Base-by-base conservation (phyloP, 2,888 invertebrate genomes). In the Machimus rusticus region DNA sequence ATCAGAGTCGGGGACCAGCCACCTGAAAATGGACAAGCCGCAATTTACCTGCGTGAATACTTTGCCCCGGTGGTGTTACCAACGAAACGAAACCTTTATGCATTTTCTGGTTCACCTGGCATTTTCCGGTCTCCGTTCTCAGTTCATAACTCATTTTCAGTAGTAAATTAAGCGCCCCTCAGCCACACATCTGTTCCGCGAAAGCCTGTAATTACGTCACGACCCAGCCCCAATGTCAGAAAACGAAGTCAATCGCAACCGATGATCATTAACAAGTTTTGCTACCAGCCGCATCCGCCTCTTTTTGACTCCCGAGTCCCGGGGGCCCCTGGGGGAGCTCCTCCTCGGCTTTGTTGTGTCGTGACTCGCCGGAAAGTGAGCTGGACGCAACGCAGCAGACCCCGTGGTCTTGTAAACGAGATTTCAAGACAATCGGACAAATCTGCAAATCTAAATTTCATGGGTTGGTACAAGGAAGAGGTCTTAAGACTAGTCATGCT, bases 181-280 rank as follows among this genome's bases (percentile, higher is more conserved):
- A 66, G 66, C 66, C 43, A 37, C n/a, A 66, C 66, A 23, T 23
- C 23, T 39, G 37, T 78, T 78, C 9, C n/a, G 23, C 78, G 66
- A 43, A 78, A 78, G 28, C 43, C 23, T 55, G 39, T 16, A 81
- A 81, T 81, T n/a, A 81, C 51, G 55, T 81, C 81, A 81, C 51
- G 81, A 81, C 55, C 81, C 55, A 55, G 55, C 14, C 81, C 81
- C 39, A 2, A 31, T 81, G 81, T 34, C 28, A 28, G 55, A 34
- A 34, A 46, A n/a, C 37, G 37, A 31, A 37, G 76, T 34, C 34
- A 76, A 76, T 76, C 76, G 34, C 34, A 76, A 28, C 74, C 74
- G 51, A 51, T 66, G 66, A 66, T 66, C 66, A 28, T 66, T 66
- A 66, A 66, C 66, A 66, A 66, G 66, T 66, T 66, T 19, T 23